Percentiles rank a stretch among this genome's conserved stretches.
These are phyloP conservation scores for Leptopilina boulardi DNA, from an alignment of 1,140 invertebrate genomes.

Conservation along the genomic window DNA sequence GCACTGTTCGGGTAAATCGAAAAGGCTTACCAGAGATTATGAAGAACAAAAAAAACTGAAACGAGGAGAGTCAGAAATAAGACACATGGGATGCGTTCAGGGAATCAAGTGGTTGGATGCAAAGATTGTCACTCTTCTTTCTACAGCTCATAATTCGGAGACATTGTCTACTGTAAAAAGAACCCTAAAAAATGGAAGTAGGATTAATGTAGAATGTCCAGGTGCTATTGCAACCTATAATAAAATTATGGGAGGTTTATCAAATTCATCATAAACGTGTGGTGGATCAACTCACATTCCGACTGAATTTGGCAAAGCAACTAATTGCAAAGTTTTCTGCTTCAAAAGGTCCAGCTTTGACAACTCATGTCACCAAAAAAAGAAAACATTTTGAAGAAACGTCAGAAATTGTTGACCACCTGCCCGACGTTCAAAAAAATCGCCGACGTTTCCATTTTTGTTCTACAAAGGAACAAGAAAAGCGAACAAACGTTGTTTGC, in stretches of 20 bases:
- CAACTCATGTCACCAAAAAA: too few relatives aligned
- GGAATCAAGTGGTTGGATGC: constrained; percentile 70
- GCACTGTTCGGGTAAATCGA: constrained; percentile 64
- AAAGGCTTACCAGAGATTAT: constrained; percentile 52
- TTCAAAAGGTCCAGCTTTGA: too few relatives aligned
- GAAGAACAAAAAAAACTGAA: constrained; percentile 59
- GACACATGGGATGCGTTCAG: constrained; percentile 59
- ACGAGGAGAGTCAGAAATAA: constrained; percentile 62
- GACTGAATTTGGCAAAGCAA: constrained; percentile 37
- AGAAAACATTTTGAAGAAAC: not conserved
- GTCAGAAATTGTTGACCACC: too few relatives aligned
- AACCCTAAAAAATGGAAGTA: constrained; percentile 59
- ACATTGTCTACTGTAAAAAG: constrained; percentile 18
- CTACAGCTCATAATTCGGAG: constrained; percentile 52
- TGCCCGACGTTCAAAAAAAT: too few relatives aligned
- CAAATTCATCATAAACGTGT: not conserved
- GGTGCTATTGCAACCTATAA: constrained; percentile 64
- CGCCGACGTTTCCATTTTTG: too few relatives aligned
- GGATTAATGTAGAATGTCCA: constrained; percentile 56
- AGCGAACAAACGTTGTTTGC: too few relatives aligned
- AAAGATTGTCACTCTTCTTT: constrained; percentile 65
- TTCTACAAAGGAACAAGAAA: too few relatives aligned
- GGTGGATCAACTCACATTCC: constrained; percentile 28
- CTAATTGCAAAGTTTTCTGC: not conserved
- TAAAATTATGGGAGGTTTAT: constrained; percentile 41